phyloP scores from a whole-genome alignment of 1,140 invertebrate species.

The Micrasema longulum region DNA sequence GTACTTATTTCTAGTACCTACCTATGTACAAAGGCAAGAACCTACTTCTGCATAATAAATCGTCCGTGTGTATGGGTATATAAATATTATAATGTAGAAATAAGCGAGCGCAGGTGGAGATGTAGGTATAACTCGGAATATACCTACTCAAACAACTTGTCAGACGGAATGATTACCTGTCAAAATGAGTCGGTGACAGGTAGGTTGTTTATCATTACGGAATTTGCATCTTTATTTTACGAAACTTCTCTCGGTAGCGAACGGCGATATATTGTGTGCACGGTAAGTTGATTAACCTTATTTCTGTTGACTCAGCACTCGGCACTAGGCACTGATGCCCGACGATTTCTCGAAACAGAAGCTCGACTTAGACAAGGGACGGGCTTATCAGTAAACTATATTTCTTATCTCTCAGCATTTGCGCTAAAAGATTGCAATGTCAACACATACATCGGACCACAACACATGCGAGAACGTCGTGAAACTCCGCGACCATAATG shows the following conservation, averaged over 20 bases:
- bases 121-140: too few relatives aligned
- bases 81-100: too few relatives aligned
- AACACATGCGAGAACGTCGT: constrained; percentile 22
- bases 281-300: constrained; percentile 28
- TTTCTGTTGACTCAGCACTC: constrained; percentile 26
- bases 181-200: neutral
- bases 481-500: constrained; percentile 1
- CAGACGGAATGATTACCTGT: neutral
- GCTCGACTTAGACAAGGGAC: constrained; percentile 7
- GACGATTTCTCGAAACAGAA: neutral
- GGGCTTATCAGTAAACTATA: constrained; percentile 30
- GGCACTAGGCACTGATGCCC: neutral
- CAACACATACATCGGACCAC: constrained; percentile 24
- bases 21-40: too few relatives aligned
- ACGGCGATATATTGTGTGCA: neutral
- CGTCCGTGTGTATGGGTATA: too few relatives aligned
- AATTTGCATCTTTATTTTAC: neutral
- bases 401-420: constrained; percentile 14
- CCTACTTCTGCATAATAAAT: too few relatives aligned
- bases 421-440: constrained; percentile 30
- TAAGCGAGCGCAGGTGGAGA: too few relatives aligned
- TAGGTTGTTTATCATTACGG: neutral
- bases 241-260: neutral
- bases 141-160: neutral
- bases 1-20: too few relatives aligned